Base-by-base conservation (phyloP, 2,797 vertebrate genomes). In the Propithecus deckenii region DNA sequence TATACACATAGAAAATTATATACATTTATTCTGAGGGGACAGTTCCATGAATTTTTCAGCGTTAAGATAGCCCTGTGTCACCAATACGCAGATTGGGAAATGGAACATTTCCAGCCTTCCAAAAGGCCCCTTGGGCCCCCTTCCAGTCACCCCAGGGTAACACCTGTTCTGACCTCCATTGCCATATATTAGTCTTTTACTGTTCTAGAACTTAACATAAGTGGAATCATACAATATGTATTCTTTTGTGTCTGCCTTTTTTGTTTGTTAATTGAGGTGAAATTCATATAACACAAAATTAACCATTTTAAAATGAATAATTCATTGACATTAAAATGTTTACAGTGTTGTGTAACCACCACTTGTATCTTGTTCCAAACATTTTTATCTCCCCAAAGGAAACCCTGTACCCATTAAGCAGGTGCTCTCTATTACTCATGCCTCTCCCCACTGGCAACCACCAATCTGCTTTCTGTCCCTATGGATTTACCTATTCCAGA, bases 241-340 rank as follows among this genome's bases (percentile, higher is more conserved):
- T 88, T 86, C 52, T 63, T 85, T 59, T 71, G 15, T 80, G 25
- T 93, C 43, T 91, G 65, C 30, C 46, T 89, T 72, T 93, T 67
- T 92, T 92, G 48, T 91, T 83, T 89, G 52, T 87, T 84, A 79
- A 67, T 96, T 86, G 67, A 74, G 32, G 22, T 85, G 52, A 69
- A 95, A 75, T 69, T 79, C 74, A 78, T 25, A 72, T 35, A 69
- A 41, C 28, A 94, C 23, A 79, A 32, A 93, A 79, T 87, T 67
- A 79, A 46, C 35, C 41, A 79, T 79, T 92, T 96, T 28, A 75
- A 92, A 96, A 32, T 59, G 25, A 94, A 9, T 83, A 72, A 74
- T 75, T 85, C 28, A 63, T 18, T 89, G 85, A 9, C 12, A 55
- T 87, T 43, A 57, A 92, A 35, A 81, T 79, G 55, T 71, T 94